Base-by-base conservation (phyloP, 2,888 invertebrate genomes). In the Drosophila macrospina region DNA sequence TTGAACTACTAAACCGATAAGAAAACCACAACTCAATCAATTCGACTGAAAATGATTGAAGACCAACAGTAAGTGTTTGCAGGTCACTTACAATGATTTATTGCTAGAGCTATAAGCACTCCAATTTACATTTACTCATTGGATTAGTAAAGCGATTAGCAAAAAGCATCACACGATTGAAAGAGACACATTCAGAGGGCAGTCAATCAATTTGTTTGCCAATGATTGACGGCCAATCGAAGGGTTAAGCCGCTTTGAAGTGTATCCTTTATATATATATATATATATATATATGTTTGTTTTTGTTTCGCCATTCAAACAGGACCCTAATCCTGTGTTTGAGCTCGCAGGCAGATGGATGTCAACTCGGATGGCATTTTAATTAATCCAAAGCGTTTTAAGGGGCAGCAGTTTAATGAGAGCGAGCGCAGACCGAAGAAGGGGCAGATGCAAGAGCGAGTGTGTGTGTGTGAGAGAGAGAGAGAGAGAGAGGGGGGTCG, bases 311-410 rank as follows among this genome's bases (percentile, higher is more conserved):
- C 8, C n/a, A 8, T 20, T 48, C 11, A 11, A 15, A 8, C 11
- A 37, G 36, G 10, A 59, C 37, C 32, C 52, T 36, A 34, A 73
- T 60, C 45, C 54, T 2, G 16, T 26, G 24, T 41, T 26, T 48
- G 39, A 42, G n/a, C 37, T 69, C 48, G 42, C 45, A 28, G 50
- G 71, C 51, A 52, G 55, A 47, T 60, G 56, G 44, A 56, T 60
- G 56, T 42, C 65, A 54, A 32, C 63, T 80, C 47, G 66, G 66
- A 64, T 78, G 81, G 71, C 78, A 80, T 74, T 84, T 86, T 86
- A 86, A 81, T 81, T 81, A 81, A 73, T 78, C 73, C 24, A 71
- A 71, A 74, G 60, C 71, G 72, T 57, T 72, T 62, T 57, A 71
- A 65, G 44, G 51, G 51, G 44, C 54, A 50, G 30, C 51, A 42